These are phyloP conservation scores for Aselliscus stoliczkanus DNA, from an alignment of 2,797 vertebrate species.

Conservation along the genomic window DNA sequence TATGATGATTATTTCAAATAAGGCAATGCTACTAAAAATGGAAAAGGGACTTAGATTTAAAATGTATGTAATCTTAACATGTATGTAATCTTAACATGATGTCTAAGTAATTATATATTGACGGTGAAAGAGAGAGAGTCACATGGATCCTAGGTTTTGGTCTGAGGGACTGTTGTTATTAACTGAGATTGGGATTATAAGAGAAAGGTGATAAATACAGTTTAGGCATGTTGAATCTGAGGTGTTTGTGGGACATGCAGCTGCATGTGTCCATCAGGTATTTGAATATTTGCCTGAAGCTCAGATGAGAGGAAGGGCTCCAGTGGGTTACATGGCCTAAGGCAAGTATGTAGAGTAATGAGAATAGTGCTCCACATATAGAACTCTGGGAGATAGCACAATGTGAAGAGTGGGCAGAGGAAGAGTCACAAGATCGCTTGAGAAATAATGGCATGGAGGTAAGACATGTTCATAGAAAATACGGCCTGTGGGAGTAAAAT, in stretches of 20 bases:
- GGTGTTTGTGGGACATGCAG: not conserved
- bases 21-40: not conserved
- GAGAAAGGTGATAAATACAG: not conserved
- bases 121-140: not conserved
- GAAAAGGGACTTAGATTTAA: not conserved
- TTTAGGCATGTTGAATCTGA: not conserved
- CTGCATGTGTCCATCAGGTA: not conserved
- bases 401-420: not conserved
- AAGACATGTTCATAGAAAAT: not conserved
- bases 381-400: not conserved
- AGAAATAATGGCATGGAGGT: not conserved
- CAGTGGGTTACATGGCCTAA: not conserved
- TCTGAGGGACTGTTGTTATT: not conserved
- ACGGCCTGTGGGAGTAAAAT: not conserved
- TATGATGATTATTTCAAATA: not conserved
- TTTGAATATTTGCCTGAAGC: not conserved
- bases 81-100: not conserved
- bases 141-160: not conserved
- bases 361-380: not conserved
- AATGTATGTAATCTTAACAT: not conserved
- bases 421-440: not conserved
- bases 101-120: not conserved
- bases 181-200: not conserved
- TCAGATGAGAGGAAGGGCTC: not conserved
- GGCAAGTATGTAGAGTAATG: not conserved